A percentile compares a stretch with the other conserved stretches of the same genome.
These are phyloP conservation scores for Rhinolophus sinicus DNA, from an alignment of 2,113 vertebrate genomes.

Conservation along the genomic window DNA sequence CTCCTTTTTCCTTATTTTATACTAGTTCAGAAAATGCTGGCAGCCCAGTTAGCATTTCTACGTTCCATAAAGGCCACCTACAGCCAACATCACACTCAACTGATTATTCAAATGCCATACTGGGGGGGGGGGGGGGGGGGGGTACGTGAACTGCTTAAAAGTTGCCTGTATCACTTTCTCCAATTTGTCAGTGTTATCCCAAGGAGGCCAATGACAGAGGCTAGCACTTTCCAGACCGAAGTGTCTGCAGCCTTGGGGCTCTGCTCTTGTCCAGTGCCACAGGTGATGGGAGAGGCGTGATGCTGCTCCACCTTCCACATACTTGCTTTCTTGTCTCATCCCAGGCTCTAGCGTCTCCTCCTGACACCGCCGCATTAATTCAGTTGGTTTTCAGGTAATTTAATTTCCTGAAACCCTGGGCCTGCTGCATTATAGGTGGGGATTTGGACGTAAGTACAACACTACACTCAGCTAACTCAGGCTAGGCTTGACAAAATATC, in stretches of 20 bases:
- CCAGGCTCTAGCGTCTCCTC: not conserved
- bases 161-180: not conserved
- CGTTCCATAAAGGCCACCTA: not conserved
- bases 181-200: not conserved
- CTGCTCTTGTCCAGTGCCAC: rapidly evolving
- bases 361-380: not conserved
- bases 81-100: not conserved
- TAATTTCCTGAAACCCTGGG: not conserved
- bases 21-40: conserved; percentile 12
- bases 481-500: not conserved
- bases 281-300: rapidly evolving
- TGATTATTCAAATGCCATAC: not conserved
- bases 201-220: too few species aligned
- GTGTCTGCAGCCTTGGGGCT: not conserved
- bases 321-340: not conserved
- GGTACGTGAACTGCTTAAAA: not conserved
- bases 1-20: not conserved
- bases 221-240: not conserved
- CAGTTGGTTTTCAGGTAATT: not conserved
- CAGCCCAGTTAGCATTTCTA: not conserved
- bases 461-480: not conserved
- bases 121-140: not conserved
- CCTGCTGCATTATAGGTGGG: not conserved
- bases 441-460: rapidly evolving
- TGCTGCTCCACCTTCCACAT: not conserved